Conservation (phyloP, 2,888 invertebrate genomes). For the Neria commutata region DNA sequence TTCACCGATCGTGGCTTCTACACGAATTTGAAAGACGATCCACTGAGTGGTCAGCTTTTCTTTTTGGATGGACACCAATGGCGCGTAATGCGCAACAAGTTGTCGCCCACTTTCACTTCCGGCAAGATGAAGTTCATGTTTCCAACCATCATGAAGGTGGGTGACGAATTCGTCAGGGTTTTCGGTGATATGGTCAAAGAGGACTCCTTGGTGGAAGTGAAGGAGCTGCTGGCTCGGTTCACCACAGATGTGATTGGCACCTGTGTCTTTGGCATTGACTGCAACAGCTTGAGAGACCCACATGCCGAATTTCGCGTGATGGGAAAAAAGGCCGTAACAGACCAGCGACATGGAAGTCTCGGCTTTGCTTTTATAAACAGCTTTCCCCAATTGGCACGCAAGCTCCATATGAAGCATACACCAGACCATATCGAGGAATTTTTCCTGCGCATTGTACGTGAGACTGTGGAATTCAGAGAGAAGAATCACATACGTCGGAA, state of each 20-base stretch:
- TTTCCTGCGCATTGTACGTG: conserved; percentile 56
- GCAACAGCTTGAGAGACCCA: conserved; percentile 53
- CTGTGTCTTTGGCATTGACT: conserved; percentile 60
- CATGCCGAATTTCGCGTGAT: conserved; percentile 48
- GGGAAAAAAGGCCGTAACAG: conserved; percentile 26
- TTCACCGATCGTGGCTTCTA: conserved; percentile 52
- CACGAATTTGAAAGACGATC: conserved; percentile 49
- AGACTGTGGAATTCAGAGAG: conserved; percentile 55
- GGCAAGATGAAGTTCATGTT: conserved; percentile 36
- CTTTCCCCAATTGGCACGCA: conserved; percentile 30
- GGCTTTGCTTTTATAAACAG: conserved; percentile 22
- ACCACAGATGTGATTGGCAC: conserved; percentile 63
- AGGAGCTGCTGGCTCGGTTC: conserved; percentile 57
- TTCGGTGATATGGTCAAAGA: conserved; percentile 31
- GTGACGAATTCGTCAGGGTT: conserved; percentile 36
- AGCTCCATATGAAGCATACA: conserved; percentile 29
- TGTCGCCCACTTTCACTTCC: conserved; percentile 54
- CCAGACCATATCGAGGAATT: conserved; percentile 34
- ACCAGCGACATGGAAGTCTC: not conserved
- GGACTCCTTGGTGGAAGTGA: conserved; percentile 52
- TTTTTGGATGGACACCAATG: conserved; percentile 55
- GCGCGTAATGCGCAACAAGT: conserved; percentile 58
- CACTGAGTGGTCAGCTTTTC: conserved; percentile 48
- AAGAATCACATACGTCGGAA: conserved; percentile 51
- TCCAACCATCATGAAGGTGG: conserved; percentile 19